Base-by-base conservation (phyloP, 37 sponge, comb jelly and placozoan species). In the Mnemiopsis leidyi region DNA sequence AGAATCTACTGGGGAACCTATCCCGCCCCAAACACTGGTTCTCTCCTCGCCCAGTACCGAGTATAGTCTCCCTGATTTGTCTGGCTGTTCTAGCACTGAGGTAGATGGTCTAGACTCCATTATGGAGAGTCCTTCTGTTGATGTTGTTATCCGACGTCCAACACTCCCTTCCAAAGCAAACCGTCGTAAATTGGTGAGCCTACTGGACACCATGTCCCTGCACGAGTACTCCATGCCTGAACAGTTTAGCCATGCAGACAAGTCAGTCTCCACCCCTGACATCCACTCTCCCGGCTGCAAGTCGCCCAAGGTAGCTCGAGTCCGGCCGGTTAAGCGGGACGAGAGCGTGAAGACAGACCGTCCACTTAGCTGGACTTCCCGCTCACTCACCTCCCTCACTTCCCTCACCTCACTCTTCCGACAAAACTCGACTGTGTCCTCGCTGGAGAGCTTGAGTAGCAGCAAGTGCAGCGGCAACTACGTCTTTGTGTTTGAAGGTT, bases 401-500 rank as follows among this genome's bases (percentile, higher is more conserved):
- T 18, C 9, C 61, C 61, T 48, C 9, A 48, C 61, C 61, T 48
- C 61, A 48, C 5, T 48, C 61, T 48, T 48, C 61, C 61, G 61
- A 48, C 61, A 5, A 48, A 18, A 5, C 5, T 48, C 61, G 9
- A 13, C 61, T 13, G 61, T 48, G 61, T 18, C 61, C 5, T 48
- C 61, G 5, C 5, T 48, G 13, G 61, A 48, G 61, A 48, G 61
- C 61, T 48, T 48, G 61, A 13, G 61, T 13, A 48, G 61, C 61
- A 13, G 9, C 61, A 48, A 48, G 61, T 48, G 61, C 61, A 48
- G 61, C 13, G 90, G 90, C 24, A 85, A 26, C 90, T 85, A 32
- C 30, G 26, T 85, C 2, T 85, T 85, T 23, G 90, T 36, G n/a
- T 85, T 85, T 33, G 79, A 77, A 34, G 90, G 90, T 85, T 36